These are phyloP conservation scores for Hystrix cristata DNA, from an alignment of 2,113 vertebrate genomes.

Conservation along the genomic window DNA sequence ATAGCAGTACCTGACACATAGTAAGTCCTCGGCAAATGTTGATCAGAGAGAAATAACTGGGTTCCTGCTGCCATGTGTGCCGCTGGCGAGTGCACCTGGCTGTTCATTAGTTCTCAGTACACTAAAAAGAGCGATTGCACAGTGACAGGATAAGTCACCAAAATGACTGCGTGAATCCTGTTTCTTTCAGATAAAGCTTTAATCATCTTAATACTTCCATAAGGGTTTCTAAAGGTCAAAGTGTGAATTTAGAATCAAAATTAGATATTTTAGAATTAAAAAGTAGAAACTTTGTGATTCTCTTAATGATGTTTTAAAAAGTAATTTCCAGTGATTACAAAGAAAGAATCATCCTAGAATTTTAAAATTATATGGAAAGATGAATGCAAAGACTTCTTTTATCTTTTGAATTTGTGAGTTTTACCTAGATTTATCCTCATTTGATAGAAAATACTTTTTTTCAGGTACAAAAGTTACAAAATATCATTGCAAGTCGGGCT, in stretches of 20 bases:
- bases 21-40: neutral
- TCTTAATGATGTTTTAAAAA: conserved; percentile 2
- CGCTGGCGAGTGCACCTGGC: neutral
- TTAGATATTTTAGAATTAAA: conserved; percentile 44
- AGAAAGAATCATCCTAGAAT: neutral
- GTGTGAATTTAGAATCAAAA: conserved; percentile 21
- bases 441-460: conserved; percentile 69
- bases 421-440: neutral
- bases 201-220: neutral
- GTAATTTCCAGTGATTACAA: neutral
- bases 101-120: neutral
- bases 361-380: neutral
- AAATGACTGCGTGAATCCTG: neutral
- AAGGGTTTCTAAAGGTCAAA: neutral
- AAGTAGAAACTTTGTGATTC: conserved; percentile 1
- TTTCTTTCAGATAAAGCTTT: conserved; percentile 46
- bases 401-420: conserved; percentile 22
- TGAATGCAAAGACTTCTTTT: neutral
- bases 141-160: neutral
- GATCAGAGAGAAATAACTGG: neutral
- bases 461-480: conserved; percentile 98
- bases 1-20: neutral
- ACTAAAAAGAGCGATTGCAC: neutral
- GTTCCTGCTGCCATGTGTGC: neutral
- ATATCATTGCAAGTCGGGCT: conserved; percentile 95